These are phyloP conservation scores for Antrozous pallidus DNA, from an alignment of 2,797 vertebrate species.

Conservation along the genomic window DNA sequence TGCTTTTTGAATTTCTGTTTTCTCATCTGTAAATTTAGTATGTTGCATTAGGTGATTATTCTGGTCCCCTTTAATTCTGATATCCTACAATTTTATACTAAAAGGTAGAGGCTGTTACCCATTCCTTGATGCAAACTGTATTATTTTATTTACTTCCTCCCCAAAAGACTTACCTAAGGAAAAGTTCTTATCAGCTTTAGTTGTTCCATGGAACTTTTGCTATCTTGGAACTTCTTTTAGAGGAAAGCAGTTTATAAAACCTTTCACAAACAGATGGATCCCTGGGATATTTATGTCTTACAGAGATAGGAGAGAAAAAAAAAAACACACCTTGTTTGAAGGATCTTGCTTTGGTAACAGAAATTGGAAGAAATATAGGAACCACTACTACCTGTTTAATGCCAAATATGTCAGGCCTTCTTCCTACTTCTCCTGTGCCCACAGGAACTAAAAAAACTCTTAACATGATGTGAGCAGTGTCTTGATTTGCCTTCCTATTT, in stretches of 20 bases:
- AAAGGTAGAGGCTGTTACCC: background rate
- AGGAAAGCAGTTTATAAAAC: background rate
- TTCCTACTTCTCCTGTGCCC: background rate
- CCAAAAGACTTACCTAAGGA: slow-evolving; percentile 2
- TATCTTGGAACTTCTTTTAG: slow-evolving; percentile 7
- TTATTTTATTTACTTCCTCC: background rate
- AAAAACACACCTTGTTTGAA: slow-evolving; percentile 29
- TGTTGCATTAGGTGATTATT: background rate
- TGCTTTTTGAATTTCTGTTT: background rate
- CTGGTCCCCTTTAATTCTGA: background rate
- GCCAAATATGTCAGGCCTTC: background rate
- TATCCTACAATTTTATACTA: background rate
- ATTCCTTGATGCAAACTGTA: background rate
- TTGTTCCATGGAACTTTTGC: background rate
- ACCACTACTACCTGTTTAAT: background rate
- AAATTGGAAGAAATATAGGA: background rate
- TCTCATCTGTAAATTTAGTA: background rate
- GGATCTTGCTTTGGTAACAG: background rate
- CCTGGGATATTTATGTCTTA: background rate
- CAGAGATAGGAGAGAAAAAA: background rate
- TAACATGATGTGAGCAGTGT: background rate
- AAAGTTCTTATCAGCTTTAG: background rate
- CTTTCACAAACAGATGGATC: background rate
- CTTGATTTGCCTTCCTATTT: background rate
- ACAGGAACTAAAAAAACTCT: background rate